phyloP scores from a whole-genome alignment of 1,140 invertebrate genomes.

The Agrypnia vestita region DNA sequence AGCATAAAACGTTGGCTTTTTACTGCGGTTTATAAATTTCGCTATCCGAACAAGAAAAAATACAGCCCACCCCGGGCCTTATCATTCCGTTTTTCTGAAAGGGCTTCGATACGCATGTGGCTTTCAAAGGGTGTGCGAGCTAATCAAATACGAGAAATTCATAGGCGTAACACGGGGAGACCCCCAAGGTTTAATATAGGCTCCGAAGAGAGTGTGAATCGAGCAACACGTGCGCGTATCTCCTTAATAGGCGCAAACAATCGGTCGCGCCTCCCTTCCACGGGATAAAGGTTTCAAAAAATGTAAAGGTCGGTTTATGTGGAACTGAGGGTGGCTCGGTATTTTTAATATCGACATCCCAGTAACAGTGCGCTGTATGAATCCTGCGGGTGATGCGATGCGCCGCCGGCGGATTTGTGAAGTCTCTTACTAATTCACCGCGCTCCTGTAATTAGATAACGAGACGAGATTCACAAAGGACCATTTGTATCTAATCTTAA shows the following conservation, averaged over 20 bases:
- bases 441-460: no score
- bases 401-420: no score
- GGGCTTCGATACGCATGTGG: constrained; percentile 23
- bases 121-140: constrained; percentile 23
- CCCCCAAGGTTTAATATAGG: constrained; percentile 20
- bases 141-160: constrained; percentile 41
- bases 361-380: no score
- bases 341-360: no score
- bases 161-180: constrained; percentile 27
- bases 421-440: no score
- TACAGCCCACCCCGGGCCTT: constrained; percentile 16
- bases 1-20: constrained; percentile 40
- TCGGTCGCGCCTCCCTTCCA: constrained; percentile 8
- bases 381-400: no score
- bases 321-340: no score
- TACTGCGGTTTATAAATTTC: constrained; percentile 34
- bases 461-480: no score
- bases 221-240: constrained; percentile 12
- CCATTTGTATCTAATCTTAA: no score
- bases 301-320: no score
- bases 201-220: constrained; percentile 22
- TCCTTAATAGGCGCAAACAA: constrained; percentile 26
- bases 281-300: not conserved
- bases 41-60: constrained; percentile 10
- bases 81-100: constrained; percentile 27